A percentile compares a stretch with the other conserved stretches of the same genome.
Conservation (phyloP, 2,888 invertebrate genomes). For the Perithous albicinctus region DNA sequence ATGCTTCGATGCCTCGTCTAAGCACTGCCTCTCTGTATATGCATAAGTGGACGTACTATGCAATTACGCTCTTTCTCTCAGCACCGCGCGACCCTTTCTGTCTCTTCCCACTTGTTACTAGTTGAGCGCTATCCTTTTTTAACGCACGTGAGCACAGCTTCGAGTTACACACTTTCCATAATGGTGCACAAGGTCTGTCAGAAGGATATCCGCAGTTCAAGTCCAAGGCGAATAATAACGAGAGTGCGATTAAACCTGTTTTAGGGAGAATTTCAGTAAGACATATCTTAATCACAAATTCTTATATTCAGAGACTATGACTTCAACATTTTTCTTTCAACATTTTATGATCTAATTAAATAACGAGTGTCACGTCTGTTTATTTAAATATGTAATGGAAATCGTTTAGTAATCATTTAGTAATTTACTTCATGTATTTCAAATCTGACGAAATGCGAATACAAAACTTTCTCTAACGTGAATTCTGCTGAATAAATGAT, state of each 20-base stretch:
- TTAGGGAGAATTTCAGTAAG: no score
- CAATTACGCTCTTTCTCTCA: slow-evolving; percentile 43
- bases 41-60: slow-evolving; percentile 29
- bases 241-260: background rate
- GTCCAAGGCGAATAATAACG: slow-evolving; percentile 56
- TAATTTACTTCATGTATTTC: background rate
- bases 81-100: background rate
- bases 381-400: background rate
- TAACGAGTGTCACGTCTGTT: background rate
- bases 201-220: slow-evolving; percentile 52
- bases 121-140: background rate
- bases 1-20: slow-evolving; percentile 38
- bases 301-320: background rate
- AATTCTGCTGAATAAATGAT: slow-evolving; percentile 37
- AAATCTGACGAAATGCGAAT: background rate
- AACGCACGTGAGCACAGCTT: background rate
- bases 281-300: no score
- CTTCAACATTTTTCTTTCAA: background rate
- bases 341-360: background rate
- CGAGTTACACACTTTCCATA: slow-evolving; percentile 47
- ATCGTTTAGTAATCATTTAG: background rate
- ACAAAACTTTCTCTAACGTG: slow-evolving; percentile 43
- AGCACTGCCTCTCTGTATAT: slow-evolving; percentile 42
- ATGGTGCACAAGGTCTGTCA: slow-evolving; percentile 40
- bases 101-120: background rate